A percentile compares a stretch with the other conserved stretches of the same genome.
Evolutionary conservation across 1,140 invertebrate species (phyloP).

Genomic region (Acyrthosiphon pisum): DNA sequence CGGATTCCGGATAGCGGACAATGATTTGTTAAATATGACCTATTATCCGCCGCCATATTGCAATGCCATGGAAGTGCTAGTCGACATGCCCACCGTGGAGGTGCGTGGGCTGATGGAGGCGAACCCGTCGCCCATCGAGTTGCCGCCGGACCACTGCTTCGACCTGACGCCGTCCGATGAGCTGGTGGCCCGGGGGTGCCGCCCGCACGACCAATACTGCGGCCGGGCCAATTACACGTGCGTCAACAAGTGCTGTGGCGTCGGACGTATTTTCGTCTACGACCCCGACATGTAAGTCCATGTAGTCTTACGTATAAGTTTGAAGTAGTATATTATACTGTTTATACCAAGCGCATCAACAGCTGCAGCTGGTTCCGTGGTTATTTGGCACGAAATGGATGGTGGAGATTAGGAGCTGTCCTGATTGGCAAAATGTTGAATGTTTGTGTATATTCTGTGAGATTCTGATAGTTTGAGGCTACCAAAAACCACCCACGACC

Average conservation of each 20-base stretch:
- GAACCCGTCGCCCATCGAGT: not conserved
- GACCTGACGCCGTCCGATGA: not conserved
- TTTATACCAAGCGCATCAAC: not conserved
- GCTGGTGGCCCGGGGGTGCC: constrained; percentile 21
- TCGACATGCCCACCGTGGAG: not conserved
- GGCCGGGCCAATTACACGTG: no score
- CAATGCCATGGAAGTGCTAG: not conserved
- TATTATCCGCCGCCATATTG: constrained; percentile 20
- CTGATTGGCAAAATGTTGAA: no score
- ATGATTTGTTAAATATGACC: constrained; percentile 36
- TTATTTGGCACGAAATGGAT: no score
- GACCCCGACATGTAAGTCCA: not conserved
- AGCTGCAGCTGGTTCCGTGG: no score
- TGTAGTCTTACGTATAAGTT: no score
- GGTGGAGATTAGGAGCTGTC: no score
- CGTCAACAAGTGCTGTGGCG: constrained; percentile 34
- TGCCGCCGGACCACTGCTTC: not conserved
- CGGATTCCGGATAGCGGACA: not conserved
- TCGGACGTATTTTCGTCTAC: not conserved
- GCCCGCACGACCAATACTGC: constrained; percentile 17
- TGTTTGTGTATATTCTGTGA: no score
- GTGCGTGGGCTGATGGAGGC: not conserved
- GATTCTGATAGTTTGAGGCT: no score
- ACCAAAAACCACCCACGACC: no score
- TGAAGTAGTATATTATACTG: no score